Evolutionary conservation across 2,888 invertebrate species (phyloP).

Genomic region (Drosophila rubida): DNA sequence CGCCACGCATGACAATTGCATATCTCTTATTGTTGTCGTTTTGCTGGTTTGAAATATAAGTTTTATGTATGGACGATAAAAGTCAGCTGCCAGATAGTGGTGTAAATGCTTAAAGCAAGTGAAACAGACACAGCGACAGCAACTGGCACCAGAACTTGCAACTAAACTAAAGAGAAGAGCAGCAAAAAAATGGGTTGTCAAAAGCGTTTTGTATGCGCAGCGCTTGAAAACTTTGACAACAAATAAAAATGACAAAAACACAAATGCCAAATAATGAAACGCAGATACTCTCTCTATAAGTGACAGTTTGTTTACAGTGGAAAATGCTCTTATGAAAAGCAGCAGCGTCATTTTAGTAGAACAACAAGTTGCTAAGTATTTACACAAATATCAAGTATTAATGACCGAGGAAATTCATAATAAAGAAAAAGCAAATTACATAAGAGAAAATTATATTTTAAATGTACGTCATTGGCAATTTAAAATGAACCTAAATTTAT

Average conservation of each 20-base stretch:
- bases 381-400: too few species aligned
- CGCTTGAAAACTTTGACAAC: conserved; percentile 30
- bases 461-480: too few species aligned
- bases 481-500: too few species aligned
- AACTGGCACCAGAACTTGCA: conserved; percentile 7
- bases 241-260: conserved; percentile 2
- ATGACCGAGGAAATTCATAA: too few species aligned
- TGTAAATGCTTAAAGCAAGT: conserved; percentile 3
- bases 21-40: conserved; percentile 9
- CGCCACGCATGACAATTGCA: conserved; percentile 66
- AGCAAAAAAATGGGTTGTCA: conserved; percentile 19
- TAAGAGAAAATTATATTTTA: too few species aligned
- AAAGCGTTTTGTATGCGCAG: conserved; percentile 22
- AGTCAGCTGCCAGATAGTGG: conserved; percentile 31
- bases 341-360: too few species aligned
- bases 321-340: too few species aligned
- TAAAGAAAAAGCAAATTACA: too few species aligned
- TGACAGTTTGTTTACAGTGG: too few species aligned
- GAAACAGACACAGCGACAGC: background rate
- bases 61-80: conserved; percentile 28
- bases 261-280: background rate
- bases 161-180: background rate
- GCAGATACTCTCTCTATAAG: conserved; percentile 11
- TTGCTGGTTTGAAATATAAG: conserved; percentile 4
- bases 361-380: too few species aligned